Percentiles rank a stretch among this genome's conserved stretches.
These are phyloP conservation scores for Platyscapa corneri DNA, from an alignment of 1,140 invertebrate genomes.

Conservation along the genomic window DNA sequence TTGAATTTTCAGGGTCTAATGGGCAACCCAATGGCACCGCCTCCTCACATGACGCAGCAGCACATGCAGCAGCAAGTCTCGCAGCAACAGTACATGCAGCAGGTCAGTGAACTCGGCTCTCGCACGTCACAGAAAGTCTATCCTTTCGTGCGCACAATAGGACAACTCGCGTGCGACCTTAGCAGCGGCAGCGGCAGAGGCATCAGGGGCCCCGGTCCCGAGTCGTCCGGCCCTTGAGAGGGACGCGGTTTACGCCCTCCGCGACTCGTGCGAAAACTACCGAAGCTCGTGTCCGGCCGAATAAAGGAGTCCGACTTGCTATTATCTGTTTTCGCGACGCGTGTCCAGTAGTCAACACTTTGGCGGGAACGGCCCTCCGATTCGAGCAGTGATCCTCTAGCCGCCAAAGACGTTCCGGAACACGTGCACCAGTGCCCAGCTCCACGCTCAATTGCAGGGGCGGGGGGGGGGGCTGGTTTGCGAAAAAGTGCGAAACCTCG, in stretches of 20 bases:
- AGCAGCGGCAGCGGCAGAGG: neutral
- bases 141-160: constrained; percentile 30
- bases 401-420: too few species aligned
- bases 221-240: neutral
- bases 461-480: too few species aligned
- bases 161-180: neutral
- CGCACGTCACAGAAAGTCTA: constrained; percentile 4
- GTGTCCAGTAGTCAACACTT: too few species aligned
- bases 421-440: too few species aligned
- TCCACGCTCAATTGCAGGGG: too few species aligned
- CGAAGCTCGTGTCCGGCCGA: too few species aligned
- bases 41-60: constrained; percentile 71
- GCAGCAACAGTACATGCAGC: constrained; percentile 73
- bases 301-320: too few species aligned
- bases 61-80: constrained; percentile 74
- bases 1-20: constrained; percentile 67
- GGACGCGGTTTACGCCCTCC: neutral
- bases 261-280: neutral
- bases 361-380: too few species aligned
- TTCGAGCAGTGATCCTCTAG: too few species aligned
- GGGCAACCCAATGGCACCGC: constrained; percentile 68
- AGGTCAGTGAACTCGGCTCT: constrained; percentile 63
- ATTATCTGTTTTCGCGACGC: too few species aligned
- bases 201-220: too few species aligned
- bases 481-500: too few species aligned